Conservation (phyloP, 2,113 vertebrate genomes). For the Atrichornis clamosus region DNA sequence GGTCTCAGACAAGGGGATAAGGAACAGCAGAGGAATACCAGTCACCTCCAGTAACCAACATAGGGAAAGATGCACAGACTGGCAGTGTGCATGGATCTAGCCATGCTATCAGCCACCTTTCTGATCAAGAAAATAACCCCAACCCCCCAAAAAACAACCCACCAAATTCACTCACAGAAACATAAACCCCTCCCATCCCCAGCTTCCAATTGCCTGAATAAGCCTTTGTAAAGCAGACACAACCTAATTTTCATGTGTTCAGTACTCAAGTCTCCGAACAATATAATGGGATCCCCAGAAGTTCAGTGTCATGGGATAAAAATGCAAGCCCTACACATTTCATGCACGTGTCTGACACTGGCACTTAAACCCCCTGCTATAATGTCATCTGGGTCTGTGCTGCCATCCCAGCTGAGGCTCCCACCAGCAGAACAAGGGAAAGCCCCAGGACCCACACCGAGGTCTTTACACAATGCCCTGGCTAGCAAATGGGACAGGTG, state of each 20-base stretch:
- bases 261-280: neutral
- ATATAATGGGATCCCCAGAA: neutral
- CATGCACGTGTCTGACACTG: neutral
- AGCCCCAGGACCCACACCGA: neutral
- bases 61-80: neutral
- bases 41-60: neutral
- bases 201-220: neutral
- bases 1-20: neutral
- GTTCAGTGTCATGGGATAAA: neutral
- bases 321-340: neutral
- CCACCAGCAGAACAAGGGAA: neutral
- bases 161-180: neutral
- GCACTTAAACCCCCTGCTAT: neutral
- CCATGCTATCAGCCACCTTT: neutral
- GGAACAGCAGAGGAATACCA: neutral
- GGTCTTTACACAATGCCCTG: neutral
- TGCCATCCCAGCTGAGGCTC: neutral
- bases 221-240: neutral
- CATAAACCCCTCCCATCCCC: neutral
- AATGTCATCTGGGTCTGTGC: neutral
- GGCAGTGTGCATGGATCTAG: neutral
- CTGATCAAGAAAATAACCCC: neutral
- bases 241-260: neutral
- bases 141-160: neutral
- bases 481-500: rapidly evolving